Percentiles rank a stretch among this genome's conserved stretches.
These are phyloP conservation scores for Istiophorus platypterus DNA, from an alignment of 2,113 vertebrate genomes.

Conservation along the genomic window DNA sequence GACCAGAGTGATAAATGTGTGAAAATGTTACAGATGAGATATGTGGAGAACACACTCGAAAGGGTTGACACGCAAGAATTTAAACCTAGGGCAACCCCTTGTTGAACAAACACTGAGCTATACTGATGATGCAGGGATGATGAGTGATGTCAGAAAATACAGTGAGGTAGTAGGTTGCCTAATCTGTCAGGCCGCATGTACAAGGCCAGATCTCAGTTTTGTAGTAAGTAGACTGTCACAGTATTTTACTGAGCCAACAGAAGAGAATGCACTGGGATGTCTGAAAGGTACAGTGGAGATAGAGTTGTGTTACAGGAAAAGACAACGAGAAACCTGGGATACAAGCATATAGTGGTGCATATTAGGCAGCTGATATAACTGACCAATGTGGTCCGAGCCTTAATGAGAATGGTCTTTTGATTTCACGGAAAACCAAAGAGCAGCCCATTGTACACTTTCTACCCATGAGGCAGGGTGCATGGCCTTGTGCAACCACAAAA, in stretches of 20 bases:
- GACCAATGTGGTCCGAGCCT: not conserved
- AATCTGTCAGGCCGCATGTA: not conserved
- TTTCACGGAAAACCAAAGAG: not conserved
- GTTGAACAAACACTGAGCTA: not conserved
- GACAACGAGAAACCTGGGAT: not conserved
- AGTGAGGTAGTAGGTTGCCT: not conserved
- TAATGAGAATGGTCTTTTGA: not conserved
- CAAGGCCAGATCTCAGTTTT: not conserved
- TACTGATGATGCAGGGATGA: not conserved
- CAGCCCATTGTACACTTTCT: not conserved
- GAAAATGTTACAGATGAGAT: not conserved
- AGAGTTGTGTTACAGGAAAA: not conserved
- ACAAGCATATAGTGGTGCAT: not conserved
- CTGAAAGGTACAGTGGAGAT: not conserved
- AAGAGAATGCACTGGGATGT: not conserved
- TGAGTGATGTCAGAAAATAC: not conserved
- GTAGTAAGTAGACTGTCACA: not conserved
- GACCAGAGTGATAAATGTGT: not conserved
- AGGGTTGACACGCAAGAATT: not conserved
- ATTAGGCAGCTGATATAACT: not conserved
- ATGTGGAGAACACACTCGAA: not conserved
- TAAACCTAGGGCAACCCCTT: not conserved
- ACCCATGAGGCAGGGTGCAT: conserved; percentile 14
- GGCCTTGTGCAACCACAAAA: not conserved
- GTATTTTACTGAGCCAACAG: not conserved